Conservation (phyloP, 1,140 invertebrate genomes). For the Zelostemma sp. region DNA sequence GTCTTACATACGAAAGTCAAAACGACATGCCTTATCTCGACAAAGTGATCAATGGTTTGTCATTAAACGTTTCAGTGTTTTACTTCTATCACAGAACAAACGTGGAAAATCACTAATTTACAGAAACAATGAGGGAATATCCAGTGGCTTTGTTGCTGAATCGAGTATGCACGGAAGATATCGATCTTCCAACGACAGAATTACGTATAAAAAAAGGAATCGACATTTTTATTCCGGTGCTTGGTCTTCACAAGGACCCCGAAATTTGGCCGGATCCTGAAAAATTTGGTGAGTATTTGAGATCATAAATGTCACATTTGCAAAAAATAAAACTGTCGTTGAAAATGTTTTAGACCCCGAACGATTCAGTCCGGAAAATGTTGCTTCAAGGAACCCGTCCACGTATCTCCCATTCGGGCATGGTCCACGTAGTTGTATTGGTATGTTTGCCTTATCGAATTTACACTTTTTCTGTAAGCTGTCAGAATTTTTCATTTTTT, state of each 20-base stretch:
- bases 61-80: too few relatives aligned
- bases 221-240: slow-evolving; percentile 73
- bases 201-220: slow-evolving; percentile 75
- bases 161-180: slow-evolving; percentile 72
- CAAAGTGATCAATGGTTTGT: not conserved
- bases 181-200: slow-evolving; percentile 71
- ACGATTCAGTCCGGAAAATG: slow-evolving; percentile 66
- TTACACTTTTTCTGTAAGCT: not conserved
- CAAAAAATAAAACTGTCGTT: too few relatives aligned
- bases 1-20: not conserved
- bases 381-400: slow-evolving; percentile 55
- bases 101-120: not conserved
- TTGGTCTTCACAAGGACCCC: slow-evolving; percentile 73
- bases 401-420: slow-evolving; percentile 63
- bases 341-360: too few relatives aligned
- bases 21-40: not conserved
- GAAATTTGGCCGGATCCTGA: slow-evolving; percentile 67
- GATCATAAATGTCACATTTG: too few relatives aligned
- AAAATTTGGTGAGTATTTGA: too few relatives aligned
- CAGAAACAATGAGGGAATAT: slow-evolving; percentile 77
- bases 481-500: slow-evolving; percentile 5
- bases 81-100: not conserved
- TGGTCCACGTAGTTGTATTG: slow-evolving; percentile 72
- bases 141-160: slow-evolving; percentile 73
- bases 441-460: not conserved